phyloP scores from a whole-genome alignment of 2,888 invertebrate genomes.

The Girardia tigrina region DNA sequence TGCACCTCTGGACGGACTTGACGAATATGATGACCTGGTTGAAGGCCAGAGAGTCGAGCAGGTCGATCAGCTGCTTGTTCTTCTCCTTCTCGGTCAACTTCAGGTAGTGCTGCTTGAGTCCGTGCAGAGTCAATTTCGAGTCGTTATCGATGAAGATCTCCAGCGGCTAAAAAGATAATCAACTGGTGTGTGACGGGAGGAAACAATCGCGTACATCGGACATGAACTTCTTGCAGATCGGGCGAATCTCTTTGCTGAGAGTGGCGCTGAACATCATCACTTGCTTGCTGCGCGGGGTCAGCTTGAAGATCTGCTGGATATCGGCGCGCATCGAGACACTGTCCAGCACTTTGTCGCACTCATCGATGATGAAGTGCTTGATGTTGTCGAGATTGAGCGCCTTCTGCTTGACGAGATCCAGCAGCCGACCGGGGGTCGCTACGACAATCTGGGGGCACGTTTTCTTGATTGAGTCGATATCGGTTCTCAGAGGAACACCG shows the following conservation, averaged over 20 bases:
- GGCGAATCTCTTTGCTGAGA: constrained; percentile 92
- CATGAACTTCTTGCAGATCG: constrained; percentile 99
- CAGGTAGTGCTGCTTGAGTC: constrained; percentile 94
- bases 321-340: constrained; percentile 89
- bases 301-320: constrained; percentile 96
- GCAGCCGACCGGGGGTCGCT: constrained; percentile 88
- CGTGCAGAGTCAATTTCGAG: constrained; percentile 93
- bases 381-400: constrained; percentile 80
- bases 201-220: constrained; percentile 68
- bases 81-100: constrained; percentile 98
- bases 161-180: constrained; percentile 70
- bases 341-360: constrained; percentile 98
- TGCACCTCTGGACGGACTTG: constrained; percentile 90
- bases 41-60: constrained; percentile 90
- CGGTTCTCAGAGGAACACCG: constrained; percentile 84
- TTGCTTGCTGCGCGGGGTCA: constrained; percentile 97
- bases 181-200: no score
- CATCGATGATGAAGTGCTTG: constrained; percentile 96
- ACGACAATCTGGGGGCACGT: constrained; percentile 97
- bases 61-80: constrained; percentile 92
- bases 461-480: constrained; percentile 84
- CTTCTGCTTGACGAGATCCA: constrained; percentile 74
- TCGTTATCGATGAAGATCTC: constrained; percentile 99
- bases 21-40: constrained; percentile 99
- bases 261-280: constrained; percentile 99